Percentiles rank a stretch among this genome's conserved stretches.
Conservation (phyloP, 2,888 invertebrate genomes). For the Aleiodes leptofemur region DNA sequence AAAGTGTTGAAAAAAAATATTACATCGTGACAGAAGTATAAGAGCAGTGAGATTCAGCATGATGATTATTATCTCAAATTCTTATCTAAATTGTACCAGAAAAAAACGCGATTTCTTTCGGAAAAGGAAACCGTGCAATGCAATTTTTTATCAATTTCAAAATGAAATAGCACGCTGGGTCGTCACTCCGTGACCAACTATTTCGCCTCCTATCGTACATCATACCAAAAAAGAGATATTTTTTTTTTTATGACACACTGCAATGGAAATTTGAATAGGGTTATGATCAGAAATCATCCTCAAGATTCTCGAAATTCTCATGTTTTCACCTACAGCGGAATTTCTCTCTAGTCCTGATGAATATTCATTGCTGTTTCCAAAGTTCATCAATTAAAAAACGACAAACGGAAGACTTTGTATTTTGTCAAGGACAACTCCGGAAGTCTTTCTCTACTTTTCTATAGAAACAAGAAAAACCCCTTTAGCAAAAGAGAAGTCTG, state of each 20-base stretch:
- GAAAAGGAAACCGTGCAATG: not conserved
- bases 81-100: not conserved
- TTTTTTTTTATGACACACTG: too few relatives aligned
- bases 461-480: constrained; percentile 56
- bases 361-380: not conserved
- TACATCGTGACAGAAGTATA: constrained; percentile 11
- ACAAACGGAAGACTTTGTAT: constrained; percentile 13
- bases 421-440: constrained; percentile 58
- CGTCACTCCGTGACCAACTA: too few relatives aligned
- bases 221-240: too few relatives aligned
- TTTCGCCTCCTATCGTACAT: too few relatives aligned
- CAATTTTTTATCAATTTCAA: too few relatives aligned
- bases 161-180: too few relatives aligned
- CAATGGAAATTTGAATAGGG: too few relatives aligned
- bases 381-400: not conserved
- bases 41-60: not conserved
- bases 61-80: not conserved
- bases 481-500: constrained; percentile 26
- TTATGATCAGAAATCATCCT: too few relatives aligned
- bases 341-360: too few relatives aligned
- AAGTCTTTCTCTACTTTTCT: constrained; percentile 58
- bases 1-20: constrained; percentile 32
- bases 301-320: too few relatives aligned
- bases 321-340: too few relatives aligned
- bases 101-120: not conserved